Conservation (phyloP, 2,888 invertebrate genomes). For the Diaphora mendica region DNA sequence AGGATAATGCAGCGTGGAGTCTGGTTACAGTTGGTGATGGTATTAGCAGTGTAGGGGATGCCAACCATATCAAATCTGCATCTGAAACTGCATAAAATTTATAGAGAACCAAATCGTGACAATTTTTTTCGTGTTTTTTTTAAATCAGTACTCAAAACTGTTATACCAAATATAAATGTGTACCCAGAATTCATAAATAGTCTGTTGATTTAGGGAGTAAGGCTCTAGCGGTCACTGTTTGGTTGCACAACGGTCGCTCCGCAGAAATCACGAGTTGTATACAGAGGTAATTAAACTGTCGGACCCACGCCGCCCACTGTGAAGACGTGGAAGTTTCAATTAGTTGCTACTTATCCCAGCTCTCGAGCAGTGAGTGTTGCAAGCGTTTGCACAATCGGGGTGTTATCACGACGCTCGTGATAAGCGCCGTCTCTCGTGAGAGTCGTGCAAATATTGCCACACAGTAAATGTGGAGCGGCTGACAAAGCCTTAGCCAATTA, state of each 20-base stretch:
- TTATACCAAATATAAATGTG: not conserved
- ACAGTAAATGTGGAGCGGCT: conserved; percentile 55
- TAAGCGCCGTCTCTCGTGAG: conserved; percentile 56
- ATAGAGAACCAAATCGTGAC: too few relatives aligned
- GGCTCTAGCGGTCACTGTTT: conserved; percentile 64
- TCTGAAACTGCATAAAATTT: too few relatives aligned
- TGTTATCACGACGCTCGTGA: conserved; percentile 58
- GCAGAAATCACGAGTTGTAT: conserved; percentile 64
- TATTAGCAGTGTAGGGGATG: not conserved
- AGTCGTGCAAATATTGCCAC: conserved; percentile 63
- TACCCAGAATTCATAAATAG: conserved; percentile 40
- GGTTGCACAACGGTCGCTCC: conserved; percentile 61
- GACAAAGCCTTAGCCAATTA: conserved; percentile 47
- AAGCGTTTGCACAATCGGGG: conserved; percentile 58
- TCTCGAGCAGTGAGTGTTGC: conserved; percentile 53
- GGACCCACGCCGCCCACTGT: conserved; percentile 63
- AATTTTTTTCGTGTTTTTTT: not conserved
- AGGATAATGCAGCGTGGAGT: conserved; percentile 37
- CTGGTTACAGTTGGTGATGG: conserved; percentile 33
- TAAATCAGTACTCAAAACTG: not conserved
- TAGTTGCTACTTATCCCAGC: conserved; percentile 64
- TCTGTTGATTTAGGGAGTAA: conserved; percentile 51
- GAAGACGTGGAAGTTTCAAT: conserved; percentile 71
- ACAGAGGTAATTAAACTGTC: conserved; percentile 71
- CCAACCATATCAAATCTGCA: not conserved